Conservation (phyloP, 2,113 vertebrate genomes). For the Epinephelus lanceolatus region DNA sequence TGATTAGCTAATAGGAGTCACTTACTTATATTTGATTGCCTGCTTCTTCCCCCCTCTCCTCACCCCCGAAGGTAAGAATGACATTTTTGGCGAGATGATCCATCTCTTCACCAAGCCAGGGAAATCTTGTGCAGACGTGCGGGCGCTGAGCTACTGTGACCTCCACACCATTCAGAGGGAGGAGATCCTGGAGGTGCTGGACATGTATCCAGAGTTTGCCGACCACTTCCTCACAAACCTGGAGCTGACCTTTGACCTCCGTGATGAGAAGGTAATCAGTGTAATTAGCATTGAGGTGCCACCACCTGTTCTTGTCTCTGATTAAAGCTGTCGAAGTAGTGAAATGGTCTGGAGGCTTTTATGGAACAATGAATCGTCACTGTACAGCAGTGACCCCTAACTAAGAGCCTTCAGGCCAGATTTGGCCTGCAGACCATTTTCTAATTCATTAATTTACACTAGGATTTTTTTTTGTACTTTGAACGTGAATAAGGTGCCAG, state of each 20-base stretch:
- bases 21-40: constrained; percentile 1
- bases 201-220: constrained; percentile 99
- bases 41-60: neutral
- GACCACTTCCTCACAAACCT: constrained; percentile 96
- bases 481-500: too few species aligned
- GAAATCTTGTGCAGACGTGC: constrained; percentile 94
- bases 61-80: constrained; percentile 92
- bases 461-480: too few species aligned
- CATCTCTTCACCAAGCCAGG: constrained; percentile 93
- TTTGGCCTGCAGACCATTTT: too few species aligned
- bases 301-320: neutral
- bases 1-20: neutral
- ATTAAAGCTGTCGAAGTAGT: neutral
- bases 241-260: constrained; percentile 97
- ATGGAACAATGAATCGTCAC: constrained; percentile 15
- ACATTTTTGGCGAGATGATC: constrained; percentile 99
- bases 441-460: too few species aligned
- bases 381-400: neutral
- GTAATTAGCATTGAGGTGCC: constrained; percentile 19
- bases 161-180: constrained; percentile 96
- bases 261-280: constrained; percentile 90
- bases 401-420: too few species aligned
- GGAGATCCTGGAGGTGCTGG: constrained; percentile 95
- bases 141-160: constrained; percentile 95
- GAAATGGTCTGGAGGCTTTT: neutral